phyloP scores from a whole-genome alignment of 2,888 invertebrate species.

The Oasisia sp. region DNA sequence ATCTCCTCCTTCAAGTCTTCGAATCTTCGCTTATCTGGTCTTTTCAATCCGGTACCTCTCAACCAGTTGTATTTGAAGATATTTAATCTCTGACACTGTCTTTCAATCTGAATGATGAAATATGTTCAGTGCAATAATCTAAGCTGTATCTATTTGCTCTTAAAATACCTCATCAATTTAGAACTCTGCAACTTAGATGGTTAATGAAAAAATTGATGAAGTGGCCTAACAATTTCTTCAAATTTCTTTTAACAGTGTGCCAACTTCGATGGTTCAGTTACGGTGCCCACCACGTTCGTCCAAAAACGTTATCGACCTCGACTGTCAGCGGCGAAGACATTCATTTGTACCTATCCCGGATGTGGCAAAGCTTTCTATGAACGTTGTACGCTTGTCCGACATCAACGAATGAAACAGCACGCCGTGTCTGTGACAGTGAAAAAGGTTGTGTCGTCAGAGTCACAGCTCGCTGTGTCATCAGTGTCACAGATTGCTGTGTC shows the following conservation, averaged over 20 bases:
- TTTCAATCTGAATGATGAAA: too few species aligned
- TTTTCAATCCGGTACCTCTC: too few species aligned
- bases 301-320: background rate
- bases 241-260: background rate
- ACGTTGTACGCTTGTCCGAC: background rate
- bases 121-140: too few species aligned
- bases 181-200: background rate
- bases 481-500: too few species aligned
- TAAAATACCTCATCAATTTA: background rate
- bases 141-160: background rate
- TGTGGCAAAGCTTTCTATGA: constrained; percentile 6
- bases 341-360: background rate
- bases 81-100: too few species aligned
- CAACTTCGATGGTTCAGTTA: background rate
- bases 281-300: background rate
- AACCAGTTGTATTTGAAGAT: too few species aligned
- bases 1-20: too few species aligned
- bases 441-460: background rate
- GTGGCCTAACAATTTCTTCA: background rate
- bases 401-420: background rate
- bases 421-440: background rate
- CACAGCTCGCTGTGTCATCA: background rate
- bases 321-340: background rate
- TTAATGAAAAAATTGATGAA: background rate
- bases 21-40: too few species aligned